These are phyloP conservation scores for Noctua fimbriata DNA, from an alignment of 2,888 invertebrate species.

Conservation along the genomic window DNA sequence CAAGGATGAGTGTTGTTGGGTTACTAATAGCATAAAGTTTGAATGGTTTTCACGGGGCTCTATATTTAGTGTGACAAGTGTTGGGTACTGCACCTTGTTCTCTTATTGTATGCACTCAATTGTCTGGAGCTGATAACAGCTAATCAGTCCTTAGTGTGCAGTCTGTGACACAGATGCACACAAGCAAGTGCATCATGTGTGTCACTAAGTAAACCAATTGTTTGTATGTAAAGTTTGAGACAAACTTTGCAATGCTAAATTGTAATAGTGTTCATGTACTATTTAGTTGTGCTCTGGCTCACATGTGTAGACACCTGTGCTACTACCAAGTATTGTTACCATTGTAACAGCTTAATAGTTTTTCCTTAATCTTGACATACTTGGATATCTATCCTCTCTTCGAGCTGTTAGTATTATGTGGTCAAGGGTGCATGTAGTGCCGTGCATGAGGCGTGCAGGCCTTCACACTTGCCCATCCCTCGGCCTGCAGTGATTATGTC, in stretches of 20 bases:
- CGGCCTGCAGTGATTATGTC: slow-evolving; percentile 18
- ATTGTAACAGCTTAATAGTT: not conserved
- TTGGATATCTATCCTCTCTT: not conserved
- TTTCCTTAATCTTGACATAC: not conserved
- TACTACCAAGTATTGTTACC: not conserved
- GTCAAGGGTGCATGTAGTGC: not conserved
- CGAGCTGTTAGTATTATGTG: no score
- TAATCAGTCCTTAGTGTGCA: slow-evolving; percentile 7
- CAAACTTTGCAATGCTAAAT: not conserved
- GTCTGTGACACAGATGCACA: not conserved
- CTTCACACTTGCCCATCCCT: not conserved
- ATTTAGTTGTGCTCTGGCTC: not conserved
- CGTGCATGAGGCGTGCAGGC: not conserved
- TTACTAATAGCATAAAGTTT: not conserved
- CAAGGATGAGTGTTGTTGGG: not conserved
- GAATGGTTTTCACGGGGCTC: not conserved
- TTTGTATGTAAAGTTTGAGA: slow-evolving; percentile 2
- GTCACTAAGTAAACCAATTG: slow-evolving; percentile 16
- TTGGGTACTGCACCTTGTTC: slow-evolving; percentile 27
- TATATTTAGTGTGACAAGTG: slow-evolving; percentile 16
- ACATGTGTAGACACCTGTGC: not conserved
- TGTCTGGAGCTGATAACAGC: slow-evolving; percentile 46
- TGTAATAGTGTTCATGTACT: not conserved
- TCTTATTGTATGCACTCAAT: slow-evolving; percentile 7
- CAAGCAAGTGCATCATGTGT: not conserved